phyloP scores from a whole-genome alignment of 2,113 vertebrate genomes.

The Danionella cerebrum region DNA sequence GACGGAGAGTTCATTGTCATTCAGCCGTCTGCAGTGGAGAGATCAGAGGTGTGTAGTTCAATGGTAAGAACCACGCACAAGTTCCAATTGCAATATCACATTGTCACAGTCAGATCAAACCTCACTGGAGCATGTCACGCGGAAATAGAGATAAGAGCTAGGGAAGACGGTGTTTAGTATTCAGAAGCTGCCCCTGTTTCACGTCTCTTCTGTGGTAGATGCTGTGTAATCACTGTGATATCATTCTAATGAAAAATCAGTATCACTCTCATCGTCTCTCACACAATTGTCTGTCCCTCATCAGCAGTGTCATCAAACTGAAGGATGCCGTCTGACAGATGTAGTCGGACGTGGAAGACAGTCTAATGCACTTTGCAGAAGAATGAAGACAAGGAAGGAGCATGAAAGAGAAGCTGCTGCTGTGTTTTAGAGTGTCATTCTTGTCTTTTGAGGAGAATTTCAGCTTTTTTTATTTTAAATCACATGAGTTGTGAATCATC shows the following conservation, averaged over 20 bases:
- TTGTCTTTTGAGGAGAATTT: no score
- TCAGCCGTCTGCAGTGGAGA: slow-evolving; percentile 70
- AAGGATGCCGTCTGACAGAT: background rate
- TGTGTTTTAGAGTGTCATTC: background rate
- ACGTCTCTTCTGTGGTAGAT: background rate
- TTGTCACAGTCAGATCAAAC: background rate
- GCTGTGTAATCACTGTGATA: slow-evolving; percentile 1
- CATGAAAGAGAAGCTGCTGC: background rate
- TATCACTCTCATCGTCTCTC: slow-evolving; percentile 1
- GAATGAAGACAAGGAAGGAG: background rate
- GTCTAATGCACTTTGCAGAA: background rate
- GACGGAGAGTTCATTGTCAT: slow-evolving; percentile 88
- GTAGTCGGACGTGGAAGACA: background rate
- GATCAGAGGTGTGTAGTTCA: background rate
- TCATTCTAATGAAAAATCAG: slow-evolving; percentile 1
- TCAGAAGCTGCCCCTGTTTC: background rate
- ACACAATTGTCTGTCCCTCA: background rate
- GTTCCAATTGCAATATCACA: background rate
- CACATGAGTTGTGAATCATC: no score
- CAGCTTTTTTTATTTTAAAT: no score
- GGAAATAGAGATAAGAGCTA: background rate
- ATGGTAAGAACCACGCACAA: background rate
- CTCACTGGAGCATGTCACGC: background rate
- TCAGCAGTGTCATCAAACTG: background rate
- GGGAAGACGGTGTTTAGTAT: background rate